phyloP scores from a whole-genome alignment of 2,113 vertebrate genomes.

The Chionomys nivalis region DNA sequence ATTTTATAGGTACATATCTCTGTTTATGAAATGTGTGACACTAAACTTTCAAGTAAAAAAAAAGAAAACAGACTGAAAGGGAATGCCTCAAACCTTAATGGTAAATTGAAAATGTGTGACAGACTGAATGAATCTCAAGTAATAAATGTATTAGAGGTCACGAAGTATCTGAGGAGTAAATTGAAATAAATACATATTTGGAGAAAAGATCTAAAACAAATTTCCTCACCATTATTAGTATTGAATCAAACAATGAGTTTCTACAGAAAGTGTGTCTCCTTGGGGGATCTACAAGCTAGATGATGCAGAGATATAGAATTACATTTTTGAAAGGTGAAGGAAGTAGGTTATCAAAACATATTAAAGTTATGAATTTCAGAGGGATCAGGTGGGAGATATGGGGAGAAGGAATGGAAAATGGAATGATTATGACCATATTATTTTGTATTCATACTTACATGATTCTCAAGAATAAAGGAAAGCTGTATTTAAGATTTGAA shows the following conservation, averaged over 20 bases:
- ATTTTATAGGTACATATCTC: background rate
- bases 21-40: background rate
- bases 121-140: background rate
- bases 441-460: background rate
- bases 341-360: background rate
- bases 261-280: background rate
- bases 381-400: too few relatives aligned
- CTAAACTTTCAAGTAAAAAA: background rate
- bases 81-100: background rate
- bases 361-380: background rate
- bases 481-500: background rate
- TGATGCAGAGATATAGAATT: background rate
- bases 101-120: background rate
- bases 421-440: background rate
- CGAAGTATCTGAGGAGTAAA: background rate
- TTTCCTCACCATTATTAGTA: background rate
- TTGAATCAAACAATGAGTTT: conserved; percentile 21
- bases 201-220: conserved; percentile 13
- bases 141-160: background rate
- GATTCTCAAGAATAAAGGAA: background rate
- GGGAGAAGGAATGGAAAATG: background rate
- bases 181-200: conserved; percentile 43
- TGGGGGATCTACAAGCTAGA: background rate
- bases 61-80: background rate
- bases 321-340: background rate